phyloP scores from a whole-genome alignment of 2,113 vertebrate species.

The Mirounga angustirostris region DNA sequence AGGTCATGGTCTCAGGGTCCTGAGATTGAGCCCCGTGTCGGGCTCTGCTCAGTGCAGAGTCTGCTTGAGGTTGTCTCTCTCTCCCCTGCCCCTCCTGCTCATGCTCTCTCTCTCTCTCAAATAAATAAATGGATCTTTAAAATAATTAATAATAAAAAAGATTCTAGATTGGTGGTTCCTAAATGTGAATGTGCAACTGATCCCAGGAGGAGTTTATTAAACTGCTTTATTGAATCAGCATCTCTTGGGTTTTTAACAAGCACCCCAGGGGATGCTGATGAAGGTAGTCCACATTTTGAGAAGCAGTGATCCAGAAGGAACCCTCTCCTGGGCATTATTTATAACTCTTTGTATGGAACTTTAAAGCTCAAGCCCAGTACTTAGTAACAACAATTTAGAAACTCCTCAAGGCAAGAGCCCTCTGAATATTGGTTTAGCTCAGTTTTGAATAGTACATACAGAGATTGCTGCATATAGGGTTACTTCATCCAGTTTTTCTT shows the following conservation, averaged over 20 bases:
- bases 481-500: conserved; percentile 16
- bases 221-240: neutral
- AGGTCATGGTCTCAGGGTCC: neutral
- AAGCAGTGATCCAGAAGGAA: neutral
- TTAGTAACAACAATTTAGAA: neutral
- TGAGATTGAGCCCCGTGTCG: neutral
- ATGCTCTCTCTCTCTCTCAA: neutral
- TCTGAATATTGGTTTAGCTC: neutral
- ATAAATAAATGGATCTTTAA: neutral
- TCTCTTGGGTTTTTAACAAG: neutral
- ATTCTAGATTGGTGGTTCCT: neutral
- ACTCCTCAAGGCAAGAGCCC: neutral
- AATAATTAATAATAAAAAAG: neutral
- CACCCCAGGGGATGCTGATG: neutral
- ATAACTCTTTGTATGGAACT: neutral
- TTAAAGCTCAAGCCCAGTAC: neutral
- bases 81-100: neutral
- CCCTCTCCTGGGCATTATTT: neutral
- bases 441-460: neutral
- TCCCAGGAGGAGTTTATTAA: neutral
- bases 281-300: neutral
- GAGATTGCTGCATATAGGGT: neutral
- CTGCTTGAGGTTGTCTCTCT: neutral
- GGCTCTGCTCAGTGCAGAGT: neutral
- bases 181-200: neutral